These are phyloP conservation scores for Amblyornis subalaris DNA, from an alignment of 2,113 vertebrate species.

Conservation along the genomic window DNA sequence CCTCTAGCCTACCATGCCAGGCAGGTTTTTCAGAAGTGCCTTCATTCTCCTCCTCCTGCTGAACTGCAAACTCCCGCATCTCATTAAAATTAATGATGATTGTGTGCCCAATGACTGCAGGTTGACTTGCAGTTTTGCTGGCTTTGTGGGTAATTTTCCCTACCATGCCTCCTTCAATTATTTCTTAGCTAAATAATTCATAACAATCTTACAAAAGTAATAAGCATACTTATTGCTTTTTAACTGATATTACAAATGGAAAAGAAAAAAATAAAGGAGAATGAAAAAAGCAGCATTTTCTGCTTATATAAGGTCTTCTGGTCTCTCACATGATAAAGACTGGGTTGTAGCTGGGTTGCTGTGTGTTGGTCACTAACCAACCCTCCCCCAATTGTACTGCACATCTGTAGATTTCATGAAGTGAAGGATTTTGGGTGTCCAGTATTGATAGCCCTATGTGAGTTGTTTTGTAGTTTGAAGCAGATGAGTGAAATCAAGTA, in stretches of 20 bases:
- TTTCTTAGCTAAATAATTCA: constrained; percentile 62
- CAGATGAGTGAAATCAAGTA: not conserved
- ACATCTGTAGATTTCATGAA: not conserved
- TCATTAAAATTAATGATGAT: constrained; percentile 65
- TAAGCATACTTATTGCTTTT: constrained; percentile 17
- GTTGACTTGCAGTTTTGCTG: constrained; percentile 36
- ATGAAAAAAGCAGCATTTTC: not conserved
- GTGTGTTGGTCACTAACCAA: not conserved
- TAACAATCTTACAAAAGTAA: constrained; percentile 22
- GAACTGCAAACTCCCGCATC: not conserved
- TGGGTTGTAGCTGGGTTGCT: not conserved
- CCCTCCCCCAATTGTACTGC: not conserved
- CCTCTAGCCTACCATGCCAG: not conserved
- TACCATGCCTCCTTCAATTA: constrained; percentile 17
- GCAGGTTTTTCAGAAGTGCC: constrained; percentile 8
- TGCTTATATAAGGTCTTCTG: not conserved
- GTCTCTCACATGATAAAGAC: not conserved
- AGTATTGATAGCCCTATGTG: not conserved
- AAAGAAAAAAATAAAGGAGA: not conserved
- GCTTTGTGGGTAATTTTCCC: constrained; percentile 28
- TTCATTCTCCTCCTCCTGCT: not conserved
- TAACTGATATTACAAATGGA: not conserved
- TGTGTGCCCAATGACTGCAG: not conserved
- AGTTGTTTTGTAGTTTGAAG: not conserved
- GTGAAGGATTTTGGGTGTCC: not conserved